These are phyloP conservation scores for Drosophila truncata DNA, from an alignment of 1,140 invertebrate species.

Conservation along the genomic window DNA sequence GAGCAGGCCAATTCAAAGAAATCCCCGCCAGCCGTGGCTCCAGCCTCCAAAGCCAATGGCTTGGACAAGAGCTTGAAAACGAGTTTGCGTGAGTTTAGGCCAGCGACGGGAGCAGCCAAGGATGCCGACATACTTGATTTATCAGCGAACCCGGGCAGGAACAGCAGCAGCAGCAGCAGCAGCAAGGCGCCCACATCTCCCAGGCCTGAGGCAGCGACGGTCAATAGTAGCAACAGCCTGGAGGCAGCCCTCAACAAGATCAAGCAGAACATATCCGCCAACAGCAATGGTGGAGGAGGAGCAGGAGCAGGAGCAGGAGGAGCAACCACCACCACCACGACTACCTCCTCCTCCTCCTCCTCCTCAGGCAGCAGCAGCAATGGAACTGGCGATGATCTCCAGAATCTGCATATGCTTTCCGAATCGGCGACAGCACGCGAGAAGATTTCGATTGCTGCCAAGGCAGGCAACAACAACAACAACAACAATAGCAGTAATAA, in stretches of 20 bases:
- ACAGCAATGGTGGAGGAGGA: slow-evolving; percentile 52
- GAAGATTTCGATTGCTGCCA: slow-evolving; percentile 74
- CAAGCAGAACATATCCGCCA: slow-evolving; percentile 78
- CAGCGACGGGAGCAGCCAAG: slow-evolving; percentile 34
- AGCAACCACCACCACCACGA: not conserved
- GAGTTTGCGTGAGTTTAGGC: slow-evolving; percentile 77
- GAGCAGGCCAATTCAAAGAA: slow-evolving; percentile 64
- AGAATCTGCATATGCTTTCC: slow-evolving; percentile 81
- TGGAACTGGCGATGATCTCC: slow-evolving; percentile 66
- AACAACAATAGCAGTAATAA: not conserved
- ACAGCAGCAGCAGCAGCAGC: slow-evolving; percentile 15
- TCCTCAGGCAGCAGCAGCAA: slow-evolving; percentile 7
- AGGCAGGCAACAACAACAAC: slow-evolving; percentile 30
- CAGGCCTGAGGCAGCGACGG: not conserved
- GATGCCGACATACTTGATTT: slow-evolving; percentile 82
- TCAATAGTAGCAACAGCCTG: slow-evolving; percentile 58
- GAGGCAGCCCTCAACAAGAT: slow-evolving; percentile 82
- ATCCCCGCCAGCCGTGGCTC: slow-evolving; percentile 25
- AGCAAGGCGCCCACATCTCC: slow-evolving; percentile 40
- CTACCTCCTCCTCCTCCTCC: not conserved
- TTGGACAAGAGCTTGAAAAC: slow-evolving; percentile 64
- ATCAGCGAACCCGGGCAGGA: slow-evolving; percentile 58
- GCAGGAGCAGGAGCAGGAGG: slow-evolving; percentile 7
- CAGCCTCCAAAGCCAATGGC: slow-evolving; percentile 69
- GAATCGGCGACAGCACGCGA: slow-evolving; percentile 80